Evolutionary conservation across 1,140 invertebrate genomes (phyloP).

Genomic region (Ips typographus): DNA sequence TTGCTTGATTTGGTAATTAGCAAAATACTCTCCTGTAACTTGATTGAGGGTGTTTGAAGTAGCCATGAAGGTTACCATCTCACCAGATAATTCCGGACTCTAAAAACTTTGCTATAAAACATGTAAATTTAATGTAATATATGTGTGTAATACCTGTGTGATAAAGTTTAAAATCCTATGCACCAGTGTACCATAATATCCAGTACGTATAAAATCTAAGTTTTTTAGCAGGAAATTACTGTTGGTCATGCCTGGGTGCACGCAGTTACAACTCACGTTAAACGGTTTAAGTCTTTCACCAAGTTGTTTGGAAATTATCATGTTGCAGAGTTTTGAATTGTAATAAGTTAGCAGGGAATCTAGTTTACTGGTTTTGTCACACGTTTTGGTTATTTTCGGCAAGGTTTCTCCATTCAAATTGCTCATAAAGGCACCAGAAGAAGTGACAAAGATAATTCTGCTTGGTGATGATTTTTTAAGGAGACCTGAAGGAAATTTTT

Average conservation of each 20-base stretch:
- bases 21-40: conserved; percentile 52
- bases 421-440: conserved; percentile 34
- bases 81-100: conserved; percentile 26
- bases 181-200: too few species aligned
- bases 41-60: conserved; percentile 44
- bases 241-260: conserved; percentile 55
- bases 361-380: conserved; percentile 14
- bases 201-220: too few species aligned
- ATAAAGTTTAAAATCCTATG: too few species aligned
- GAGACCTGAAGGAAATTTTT: conserved; percentile 45
- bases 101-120: conserved; percentile 17
- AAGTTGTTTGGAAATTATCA: conserved; percentile 45
- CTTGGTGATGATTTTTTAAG: conserved; percentile 41
- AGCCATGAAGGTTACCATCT: conserved; percentile 33
- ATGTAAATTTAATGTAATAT: too few species aligned
- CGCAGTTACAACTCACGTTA: conserved; percentile 54
- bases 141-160: too few species aligned
- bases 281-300: conserved; percentile 36
- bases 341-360: conserved; percentile 38
- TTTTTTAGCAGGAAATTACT: conserved; percentile 29
- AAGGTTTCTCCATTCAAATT: conserved; percentile 34
- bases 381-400: conserved; percentile 20
- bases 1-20: conserved; percentile 34
- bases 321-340: conserved; percentile 49
- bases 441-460: conserved; percentile 44